phyloP scores from a whole-genome alignment of 2,113 vertebrate species.

The Ranitomeya imitator region DNA sequence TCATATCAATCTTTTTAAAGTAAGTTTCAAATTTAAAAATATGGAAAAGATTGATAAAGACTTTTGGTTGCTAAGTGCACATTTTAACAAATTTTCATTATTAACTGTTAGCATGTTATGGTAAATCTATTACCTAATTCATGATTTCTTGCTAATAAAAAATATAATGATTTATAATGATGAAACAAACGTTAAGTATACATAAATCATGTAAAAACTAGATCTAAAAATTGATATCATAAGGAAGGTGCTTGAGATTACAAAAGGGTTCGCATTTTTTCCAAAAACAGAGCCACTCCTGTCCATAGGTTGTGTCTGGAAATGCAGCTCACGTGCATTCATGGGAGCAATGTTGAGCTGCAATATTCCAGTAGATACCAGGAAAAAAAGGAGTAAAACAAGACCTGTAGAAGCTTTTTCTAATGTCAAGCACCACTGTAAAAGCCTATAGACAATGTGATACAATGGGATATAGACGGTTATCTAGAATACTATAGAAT shows the following conservation, averaged over 20 bases:
- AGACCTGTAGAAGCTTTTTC: background rate
- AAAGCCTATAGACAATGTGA: background rate
- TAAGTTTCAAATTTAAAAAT: background rate
- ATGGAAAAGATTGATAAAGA: background rate
- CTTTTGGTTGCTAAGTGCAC: background rate
- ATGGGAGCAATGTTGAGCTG: background rate
- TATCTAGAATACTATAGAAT: background rate
- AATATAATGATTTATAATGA: background rate
- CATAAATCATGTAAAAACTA: background rate
- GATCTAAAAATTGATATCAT: background rate
- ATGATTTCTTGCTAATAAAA: background rate
- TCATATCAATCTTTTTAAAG: background rate
- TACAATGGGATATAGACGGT: background rate
- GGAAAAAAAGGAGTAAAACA: background rate
- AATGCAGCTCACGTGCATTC: background rate
- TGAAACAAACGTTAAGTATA: background rate
- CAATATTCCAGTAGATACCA: background rate
- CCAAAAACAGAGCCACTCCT: background rate
- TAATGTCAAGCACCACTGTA: background rate
- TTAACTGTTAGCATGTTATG: background rate
- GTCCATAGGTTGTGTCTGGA: background rate
- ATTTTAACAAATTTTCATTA: background rate
- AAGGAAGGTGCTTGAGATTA: background rate
- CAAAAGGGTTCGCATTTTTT: background rate
- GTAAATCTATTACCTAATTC: background rate